These are phyloP conservation scores for Napeogenes sylphis DNA, from an alignment of 2,888 invertebrate genomes.

Conservation along the genomic window DNA sequence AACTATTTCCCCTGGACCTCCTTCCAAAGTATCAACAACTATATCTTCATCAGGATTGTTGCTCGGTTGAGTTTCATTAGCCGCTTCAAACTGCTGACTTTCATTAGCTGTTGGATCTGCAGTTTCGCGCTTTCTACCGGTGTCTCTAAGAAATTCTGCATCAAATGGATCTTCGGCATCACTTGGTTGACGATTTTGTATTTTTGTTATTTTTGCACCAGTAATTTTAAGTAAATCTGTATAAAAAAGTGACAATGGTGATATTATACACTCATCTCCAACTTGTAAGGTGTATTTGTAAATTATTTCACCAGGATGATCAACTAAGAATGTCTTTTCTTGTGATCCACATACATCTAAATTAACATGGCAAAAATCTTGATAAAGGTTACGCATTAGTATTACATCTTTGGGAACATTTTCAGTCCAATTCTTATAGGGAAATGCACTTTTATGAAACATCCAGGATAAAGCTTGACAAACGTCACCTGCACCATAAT, in stretches of 20 bases:
- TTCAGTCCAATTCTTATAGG: constrained; percentile 89
- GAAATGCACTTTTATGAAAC: constrained; percentile 92
- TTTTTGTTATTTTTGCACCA: constrained; percentile 84
- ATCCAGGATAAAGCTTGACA: constrained; percentile 93
- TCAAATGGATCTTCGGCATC: constrained; percentile 97
- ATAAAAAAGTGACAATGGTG: constrained; percentile 91
- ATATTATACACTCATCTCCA: constrained; percentile 95
- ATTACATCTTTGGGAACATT: constrained; percentile 86
- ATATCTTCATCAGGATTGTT: constrained; percentile 83
- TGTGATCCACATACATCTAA: constrained; percentile 92
- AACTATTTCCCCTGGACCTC: constrained; percentile 80
- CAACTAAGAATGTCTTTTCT: constrained; percentile 86
- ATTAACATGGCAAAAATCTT: constrained; percentile 94
- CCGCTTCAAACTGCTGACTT: constrained; percentile 68
- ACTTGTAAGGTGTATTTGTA: constrained; percentile 87
- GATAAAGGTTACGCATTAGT: constrained; percentile 89
- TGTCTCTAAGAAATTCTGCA: constrained; percentile 93
- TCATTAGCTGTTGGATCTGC: constrained; percentile 64
- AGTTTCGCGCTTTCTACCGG: constrained; percentile 79
- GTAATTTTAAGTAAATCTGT: constrained; percentile 93
- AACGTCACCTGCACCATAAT: constrained; percentile 94
- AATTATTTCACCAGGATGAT: constrained; percentile 82
- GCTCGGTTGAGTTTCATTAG: constrained; percentile 69
- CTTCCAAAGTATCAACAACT: constrained; percentile 81
- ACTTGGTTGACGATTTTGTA: constrained; percentile 82